Base-by-base conservation (phyloP, 2,888 invertebrate genomes). In the Eilema caniola region DNA sequence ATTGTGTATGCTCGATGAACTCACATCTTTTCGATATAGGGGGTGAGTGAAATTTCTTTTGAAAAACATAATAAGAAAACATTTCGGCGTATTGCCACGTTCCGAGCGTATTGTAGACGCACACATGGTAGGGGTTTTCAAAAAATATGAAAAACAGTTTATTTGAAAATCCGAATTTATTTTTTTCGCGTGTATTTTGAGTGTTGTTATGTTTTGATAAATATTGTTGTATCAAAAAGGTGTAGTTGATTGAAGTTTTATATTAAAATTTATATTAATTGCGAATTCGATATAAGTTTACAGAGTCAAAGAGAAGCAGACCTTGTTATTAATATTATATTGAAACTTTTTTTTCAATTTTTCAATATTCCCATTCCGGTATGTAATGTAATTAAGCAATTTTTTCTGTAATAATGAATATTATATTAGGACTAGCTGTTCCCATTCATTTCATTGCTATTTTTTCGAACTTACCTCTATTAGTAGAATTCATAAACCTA, bases 1-100 rank as follows among this genome's bases (percentile, higher is more conserved):
- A 86, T 87, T 88, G 88, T 86, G 81, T 75, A 78, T 81, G 81
- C 80, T 75, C 82, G 83, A 86, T 85, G 79, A 80, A 77, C 82
- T 75, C 77, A 69, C 72, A 72, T 82, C 73, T 75, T 81, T 82
- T 78, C 82, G 75, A 82, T 79, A 78, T 66, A 14, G 63, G 41
- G 81, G 82, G 84, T 74, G 83, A 75, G 78, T 76, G 78, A 74
- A 79, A 76, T 77, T 83, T 80, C 77, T 78, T 81, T 73, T 69
- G 70, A 78, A 81, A 82, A 72, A 70, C 69, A 66, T 80, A 79
- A 78, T 80, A 76, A 71, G 76, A 80, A 76, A 76, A 78, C 72
- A 71, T 79, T 75, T 79, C 65, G 71, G 62, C 74, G 77, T 77
- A 76, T 82, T 70, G 71, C 69, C 75, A 78, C 76, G 67, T 80